phyloP scores from a whole-genome alignment of 2,888 invertebrate genomes.

The Orgyia antiqua region DNA sequence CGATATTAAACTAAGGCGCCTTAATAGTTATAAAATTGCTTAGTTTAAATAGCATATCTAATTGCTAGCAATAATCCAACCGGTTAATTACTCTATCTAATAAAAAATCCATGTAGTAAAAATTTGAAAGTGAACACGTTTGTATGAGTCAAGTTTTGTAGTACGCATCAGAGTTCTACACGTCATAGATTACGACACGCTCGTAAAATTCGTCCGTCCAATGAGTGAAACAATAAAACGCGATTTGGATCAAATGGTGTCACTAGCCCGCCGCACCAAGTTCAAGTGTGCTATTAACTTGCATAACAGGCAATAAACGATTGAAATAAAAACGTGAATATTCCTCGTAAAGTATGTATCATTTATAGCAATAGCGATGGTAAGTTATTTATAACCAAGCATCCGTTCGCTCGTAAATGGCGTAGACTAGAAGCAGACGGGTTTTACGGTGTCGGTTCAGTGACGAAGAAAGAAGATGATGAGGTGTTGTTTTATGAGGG shows the following conservation, averaged over 20 bases:
- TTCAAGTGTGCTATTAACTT: constrained; percentile 75
- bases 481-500: constrained; percentile 40
- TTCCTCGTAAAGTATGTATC: constrained; percentile 45
- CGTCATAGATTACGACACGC: constrained; percentile 66
- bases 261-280: constrained; percentile 63
- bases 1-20: no score
- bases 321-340: constrained; percentile 70
- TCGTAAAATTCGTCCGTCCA: constrained; percentile 73
- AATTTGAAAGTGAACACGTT: constrained; percentile 54
- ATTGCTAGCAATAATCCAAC: constrained; percentile 17
- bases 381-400: constrained; percentile 69
- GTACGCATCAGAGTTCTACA: constrained; percentile 48
- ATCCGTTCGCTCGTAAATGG: constrained; percentile 65
- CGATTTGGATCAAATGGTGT: constrained; percentile 73
- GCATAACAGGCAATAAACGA: constrained; percentile 69
- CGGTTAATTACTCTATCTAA: constrained; percentile 11
- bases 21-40: no score
- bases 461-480: constrained; percentile 53
- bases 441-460: constrained; percentile 51
- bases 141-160: constrained; percentile 53
- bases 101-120: constrained; percentile 16
- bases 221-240: constrained; percentile 73
- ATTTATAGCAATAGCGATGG: constrained; percentile 46
- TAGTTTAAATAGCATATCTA: constrained; percentile 25
- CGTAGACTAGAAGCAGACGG: constrained; percentile 71